Conservation (phyloP, 1,140 invertebrate species). For the Neodiprion fabricii region DNA sequence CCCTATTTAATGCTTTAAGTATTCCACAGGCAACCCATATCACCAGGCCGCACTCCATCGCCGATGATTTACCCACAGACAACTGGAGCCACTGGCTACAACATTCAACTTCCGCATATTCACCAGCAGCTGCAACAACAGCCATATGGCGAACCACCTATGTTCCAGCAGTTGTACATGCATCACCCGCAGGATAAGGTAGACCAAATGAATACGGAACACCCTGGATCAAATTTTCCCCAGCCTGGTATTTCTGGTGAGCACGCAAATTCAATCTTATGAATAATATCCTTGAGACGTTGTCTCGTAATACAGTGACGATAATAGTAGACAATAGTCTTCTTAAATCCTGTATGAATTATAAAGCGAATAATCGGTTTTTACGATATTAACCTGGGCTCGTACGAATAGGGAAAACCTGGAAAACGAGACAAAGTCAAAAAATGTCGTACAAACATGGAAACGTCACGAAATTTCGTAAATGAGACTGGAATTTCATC, state of each 20-base stretch:
- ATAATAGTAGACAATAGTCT: too few species aligned
- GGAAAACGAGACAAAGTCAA: too few species aligned
- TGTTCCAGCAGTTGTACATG: slow-evolving; percentile 20
- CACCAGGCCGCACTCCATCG: slow-evolving; percentile 42
- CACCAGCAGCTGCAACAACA: slow-evolving; percentile 8
- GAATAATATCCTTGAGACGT: slow-evolving; percentile 25
- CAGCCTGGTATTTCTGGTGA: slow-evolving; percentile 30
- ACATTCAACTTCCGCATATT: slow-evolving; percentile 5
- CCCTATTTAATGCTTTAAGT: too few species aligned
- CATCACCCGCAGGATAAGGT: slow-evolving; percentile 22
- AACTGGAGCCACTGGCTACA: slow-evolving; percentile 23
- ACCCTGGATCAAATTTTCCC: background rate
- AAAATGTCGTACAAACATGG: too few species aligned
- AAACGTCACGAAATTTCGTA: too few species aligned
- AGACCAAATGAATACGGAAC: slow-evolving; percentile 27
- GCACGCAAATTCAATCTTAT: slow-evolving; percentile 40
- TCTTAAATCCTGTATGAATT: too few species aligned
- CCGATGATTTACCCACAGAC: slow-evolving; percentile 37
- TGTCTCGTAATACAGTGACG: too few species aligned
- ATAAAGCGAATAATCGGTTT: too few species aligned
- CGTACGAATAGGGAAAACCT: too few species aligned
- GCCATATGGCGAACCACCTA: background rate
- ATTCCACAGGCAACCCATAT: slow-evolving; percentile 26
- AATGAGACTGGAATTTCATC: too few species aligned
- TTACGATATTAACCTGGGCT: too few species aligned